Base-by-base conservation (phyloP, 1,140 invertebrate genomes). In the Pantala flavescens region DNA sequence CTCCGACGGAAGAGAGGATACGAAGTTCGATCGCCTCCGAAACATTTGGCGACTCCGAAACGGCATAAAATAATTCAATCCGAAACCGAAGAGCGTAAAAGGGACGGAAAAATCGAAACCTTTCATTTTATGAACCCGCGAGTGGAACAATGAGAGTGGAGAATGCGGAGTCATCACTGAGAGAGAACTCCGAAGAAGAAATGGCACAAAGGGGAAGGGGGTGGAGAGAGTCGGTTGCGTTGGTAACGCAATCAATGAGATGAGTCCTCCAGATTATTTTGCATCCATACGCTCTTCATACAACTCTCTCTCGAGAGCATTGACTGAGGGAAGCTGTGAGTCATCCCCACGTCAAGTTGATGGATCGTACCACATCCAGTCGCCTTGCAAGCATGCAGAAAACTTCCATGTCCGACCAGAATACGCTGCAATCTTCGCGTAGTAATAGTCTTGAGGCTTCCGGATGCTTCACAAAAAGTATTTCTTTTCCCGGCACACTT, bases 231-330 rank as follows among this genome's bases (percentile, higher is more conserved):
- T 1, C 12, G 3, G 49, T 63, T 21, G 49, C 16, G 49, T 21
- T 63, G 49, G n/a, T 16, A 63, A 63, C n/a, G 49, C 49, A 63
- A 63, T 63, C 49, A 63, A 63, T 63, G 49, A 63, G 49, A 63
- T 63, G 49, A 63, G 49, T 63, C n/a, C 2, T 63, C 49, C 49
- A 19, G 49, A 63, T 63, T 63, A 63, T 63, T 63, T 63, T 63
- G 49, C 16, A 63, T 63, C 49, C 49, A 63, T 19, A 63, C 49
- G 12, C 49, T 63, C 49, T 63, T 63, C 12, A 21, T 63, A 63
- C 49, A 21, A 16, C 49, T 49, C 43, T 9, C 43, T 49, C 43
- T 21, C 14, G 49, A 63, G 49, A 63, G 49, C 14, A 63, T 63
- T 63, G 49, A 63, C 49, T 63, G 49, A 63, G 16, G 49, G 49